Percentiles rank a stretch among this genome's conserved stretches.
These are phyloP conservation scores for Hyalella azteca DNA, from an alignment of 2,888 invertebrate genomes.

Conservation along the genomic window DNA sequence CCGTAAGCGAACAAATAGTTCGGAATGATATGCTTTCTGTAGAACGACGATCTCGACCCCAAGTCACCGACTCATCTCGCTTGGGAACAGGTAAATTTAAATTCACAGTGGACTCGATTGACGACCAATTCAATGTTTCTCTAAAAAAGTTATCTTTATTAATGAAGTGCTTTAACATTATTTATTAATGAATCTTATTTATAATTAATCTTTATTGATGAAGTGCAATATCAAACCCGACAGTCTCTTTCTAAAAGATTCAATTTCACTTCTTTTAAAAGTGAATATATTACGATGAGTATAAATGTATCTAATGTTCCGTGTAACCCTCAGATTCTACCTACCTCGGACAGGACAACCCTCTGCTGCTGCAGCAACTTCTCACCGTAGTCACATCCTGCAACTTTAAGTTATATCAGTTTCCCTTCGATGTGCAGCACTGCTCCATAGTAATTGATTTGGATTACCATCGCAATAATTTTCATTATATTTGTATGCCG, in stretches of 20 bases:
- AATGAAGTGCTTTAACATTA: too few species aligned
- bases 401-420: background rate
- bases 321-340: background rate
- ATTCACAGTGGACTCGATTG: too few species aligned
- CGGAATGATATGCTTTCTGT: background rate
- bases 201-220: too few species aligned
- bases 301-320: too few species aligned
- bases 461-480: background rate
- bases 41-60: background rate
- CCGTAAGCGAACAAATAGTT: background rate
- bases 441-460: background rate
- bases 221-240: too few species aligned
- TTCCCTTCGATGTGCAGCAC: conserved; percentile 20
- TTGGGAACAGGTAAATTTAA: background rate
- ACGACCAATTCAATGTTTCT: too few species aligned
- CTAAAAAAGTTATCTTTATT: too few species aligned
- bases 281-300: too few species aligned
- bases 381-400: background rate
- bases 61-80: background rate
- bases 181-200: too few species aligned
- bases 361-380: background rate
- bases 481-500: too few species aligned
- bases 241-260: too few species aligned
- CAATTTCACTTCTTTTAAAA: too few species aligned
- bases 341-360: background rate